Evolutionary conservation across 2,113 vertebrate species (phyloP), one percentile per base, ranked within the genome.

Genomic region (Callopanchax toddi): DNA sequence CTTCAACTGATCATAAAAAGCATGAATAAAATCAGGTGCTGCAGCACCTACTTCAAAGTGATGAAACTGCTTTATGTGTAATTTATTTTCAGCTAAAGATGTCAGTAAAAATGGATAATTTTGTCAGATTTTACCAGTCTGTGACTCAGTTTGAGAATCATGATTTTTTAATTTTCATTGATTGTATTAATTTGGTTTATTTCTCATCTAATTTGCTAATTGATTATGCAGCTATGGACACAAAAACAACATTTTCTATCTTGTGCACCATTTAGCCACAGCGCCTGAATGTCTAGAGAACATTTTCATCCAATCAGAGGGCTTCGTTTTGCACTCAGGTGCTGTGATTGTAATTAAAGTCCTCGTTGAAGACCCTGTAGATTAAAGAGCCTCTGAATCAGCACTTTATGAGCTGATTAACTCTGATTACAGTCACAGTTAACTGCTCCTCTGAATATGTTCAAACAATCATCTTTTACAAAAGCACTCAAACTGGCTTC

Each of bases 271-370:
- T 22, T 13, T 1, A 1, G 15, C 51, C 11, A 7, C n/a, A 1
- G 3, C 11, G n/a, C n/a, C 10, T 12, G 8, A 5, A n/a, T 4
- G 16, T 58, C 22, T 2, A 11, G 20, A 10, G n/a, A n/a, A 25
- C 2, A 0, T 18, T 45, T 54, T 67, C 11, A 53, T 18, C 71
- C 73, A 72, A 74, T 67, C 54, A 46, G 3, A 64, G 22, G 17
- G 6, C 43, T 13, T 16, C 6, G 25, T 20, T 39, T n/a, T 25
- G 11, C n/a, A 36, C 10, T 0, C 1, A 65, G 37, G 9, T 16
- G 37, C 21, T 10, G 6, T 81, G 43, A 73, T 65, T 73, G 49
- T 48, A 76, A 83, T 85, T 58, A 82, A 61, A 53, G 48, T 25
- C 16, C 13, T 17, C 21, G 45, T 50, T 15, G 25, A 6, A 43